Base-by-base conservation (phyloP, 1,140 invertebrate species). In the Coptotermes formosanus region DNA sequence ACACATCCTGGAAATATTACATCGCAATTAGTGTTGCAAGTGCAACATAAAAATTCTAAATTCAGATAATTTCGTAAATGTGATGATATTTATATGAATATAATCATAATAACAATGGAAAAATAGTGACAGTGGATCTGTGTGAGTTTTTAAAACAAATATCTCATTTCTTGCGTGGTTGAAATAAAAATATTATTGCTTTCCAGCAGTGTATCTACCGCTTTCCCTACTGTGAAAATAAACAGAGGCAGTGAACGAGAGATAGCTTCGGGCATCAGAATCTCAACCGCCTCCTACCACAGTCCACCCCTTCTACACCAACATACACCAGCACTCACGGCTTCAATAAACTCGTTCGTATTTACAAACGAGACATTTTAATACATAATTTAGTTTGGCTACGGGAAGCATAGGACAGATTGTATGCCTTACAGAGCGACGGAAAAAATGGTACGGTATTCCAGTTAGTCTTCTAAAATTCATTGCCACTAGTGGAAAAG, bases 171-270 rank as follows among this genome's bases (percentile, higher is more conserved):
- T 69, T 69, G 64, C 64, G 1, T 69, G 64, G 64, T n/a, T 69
- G 64, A n/a, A 69, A n/a, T n/a, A 69, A 69, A 69, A 69, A 69
- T 69, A 69, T 69, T 69, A 69, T 69, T 69, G 23, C 64, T 69
- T 25, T 21, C 64, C 64, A 69, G 64, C 12, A n/a, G 23, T 69
- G 23, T 3, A 69, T n/a, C 64, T n/a, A 69, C 21, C 64, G 12
- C 64, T 25, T 69, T 25, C 25, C 64, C 64, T 25, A n/a, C 12
- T 69, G 64, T 69, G 64, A 69, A 69, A 69, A 69, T 69, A 69
- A 69, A 69, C 64, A 69, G 3, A 8, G 64, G 25, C 64, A 25
- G 8, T 30, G 64, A n/a, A 69, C 25, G 64, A n/a, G 64, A 69
- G 64, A n/a, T 69, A 69, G 64, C 64, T n/a, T 3, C 3, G 14